phyloP scores from a whole-genome alignment of 2,888 invertebrate genomes.

The Harpalus rubripes region DNA sequence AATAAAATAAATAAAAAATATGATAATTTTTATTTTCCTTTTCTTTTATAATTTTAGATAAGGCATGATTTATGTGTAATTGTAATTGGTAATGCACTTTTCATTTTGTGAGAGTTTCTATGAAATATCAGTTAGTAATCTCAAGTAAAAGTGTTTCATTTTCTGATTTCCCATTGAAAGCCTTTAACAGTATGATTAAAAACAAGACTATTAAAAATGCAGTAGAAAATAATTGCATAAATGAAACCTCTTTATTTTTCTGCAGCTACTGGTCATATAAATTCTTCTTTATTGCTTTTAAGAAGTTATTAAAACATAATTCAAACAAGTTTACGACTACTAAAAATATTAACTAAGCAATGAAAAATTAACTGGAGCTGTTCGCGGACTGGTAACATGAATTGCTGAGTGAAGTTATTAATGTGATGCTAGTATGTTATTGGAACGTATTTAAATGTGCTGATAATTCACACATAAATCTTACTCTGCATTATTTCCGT shows the following conservation, averaged over 20 bases:
- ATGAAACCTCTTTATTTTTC: not conserved
- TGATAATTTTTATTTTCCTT: no score
- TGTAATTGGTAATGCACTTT: no score
- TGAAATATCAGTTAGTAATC: no score
- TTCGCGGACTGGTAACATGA: no score
- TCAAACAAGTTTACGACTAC: not conserved
- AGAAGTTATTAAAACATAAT: conserved; percentile 1
- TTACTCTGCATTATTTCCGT: conserved; percentile 35
- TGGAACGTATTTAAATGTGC: conserved; percentile 37
- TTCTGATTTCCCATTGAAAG: not conserved
- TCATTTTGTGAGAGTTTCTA: no score
- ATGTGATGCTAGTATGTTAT: conserved; percentile 47
- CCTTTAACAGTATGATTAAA: not conserved
- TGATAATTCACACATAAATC: conserved; percentile 53
- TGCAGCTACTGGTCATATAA: not conserved
- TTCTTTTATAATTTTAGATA: no score
- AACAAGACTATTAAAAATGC: not conserved
- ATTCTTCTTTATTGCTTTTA: not conserved
- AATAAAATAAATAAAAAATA: no score
- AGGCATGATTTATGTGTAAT: no score
- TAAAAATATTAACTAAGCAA: conserved; percentile 5
- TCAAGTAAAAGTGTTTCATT: not conserved
- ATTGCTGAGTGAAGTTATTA: conserved; percentile 13
- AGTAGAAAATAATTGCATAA: not conserved
- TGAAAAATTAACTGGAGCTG: conserved; percentile 9